phyloP scores from a whole-genome alignment of 2,797 vertebrate genomes.

The Enteromius unitaeniatus region DNA sequence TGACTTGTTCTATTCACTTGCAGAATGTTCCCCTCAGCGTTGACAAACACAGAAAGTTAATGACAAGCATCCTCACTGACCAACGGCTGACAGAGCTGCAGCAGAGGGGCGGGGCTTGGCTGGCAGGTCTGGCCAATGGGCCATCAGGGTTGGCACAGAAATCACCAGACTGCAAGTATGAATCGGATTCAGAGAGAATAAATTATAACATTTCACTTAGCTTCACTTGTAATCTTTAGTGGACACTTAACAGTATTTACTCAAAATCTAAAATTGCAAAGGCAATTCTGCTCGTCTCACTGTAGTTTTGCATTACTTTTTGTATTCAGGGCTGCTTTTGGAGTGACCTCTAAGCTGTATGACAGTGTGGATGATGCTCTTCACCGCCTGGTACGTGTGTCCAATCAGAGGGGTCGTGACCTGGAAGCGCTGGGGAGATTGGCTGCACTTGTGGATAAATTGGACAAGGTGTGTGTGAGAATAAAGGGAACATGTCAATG shows the following conservation, averaged over 20 bases:
- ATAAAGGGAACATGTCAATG: not conserved
- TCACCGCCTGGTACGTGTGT: conserved; percentile 85
- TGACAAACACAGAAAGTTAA: conserved; percentile 81
- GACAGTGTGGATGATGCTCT: conserved; percentile 91
- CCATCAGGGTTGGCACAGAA: conserved; percentile 74
- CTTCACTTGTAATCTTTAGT: not conserved
- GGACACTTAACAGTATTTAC: not conserved
- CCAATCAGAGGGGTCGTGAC: conserved; percentile 83
- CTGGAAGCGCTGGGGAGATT: conserved; percentile 80
- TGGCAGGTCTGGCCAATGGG: conserved; percentile 81
- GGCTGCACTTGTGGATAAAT: conserved; percentile 71
- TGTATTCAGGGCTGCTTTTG: conserved; percentile 72
- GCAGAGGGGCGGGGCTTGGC: conserved; percentile 85
- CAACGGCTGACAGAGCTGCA: conserved; percentile 85
- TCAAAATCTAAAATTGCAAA: not conserved
- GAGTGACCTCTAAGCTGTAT: conserved; percentile 81
- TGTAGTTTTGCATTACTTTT: not conserved
- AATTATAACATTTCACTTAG: not conserved
- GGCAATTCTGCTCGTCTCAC: not conserved
- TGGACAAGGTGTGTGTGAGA: conserved; percentile 74
- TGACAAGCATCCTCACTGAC: conserved; percentile 85
- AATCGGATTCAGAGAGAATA: not conserved
- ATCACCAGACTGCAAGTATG: conserved; percentile 86
- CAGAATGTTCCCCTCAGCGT: conserved; percentile 79
- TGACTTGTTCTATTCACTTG: not conserved